Percentiles rank a stretch among this genome's conserved stretches.
Conservation (phyloP, 2,888 invertebrate genomes). For the Eilema griseolum region DNA sequence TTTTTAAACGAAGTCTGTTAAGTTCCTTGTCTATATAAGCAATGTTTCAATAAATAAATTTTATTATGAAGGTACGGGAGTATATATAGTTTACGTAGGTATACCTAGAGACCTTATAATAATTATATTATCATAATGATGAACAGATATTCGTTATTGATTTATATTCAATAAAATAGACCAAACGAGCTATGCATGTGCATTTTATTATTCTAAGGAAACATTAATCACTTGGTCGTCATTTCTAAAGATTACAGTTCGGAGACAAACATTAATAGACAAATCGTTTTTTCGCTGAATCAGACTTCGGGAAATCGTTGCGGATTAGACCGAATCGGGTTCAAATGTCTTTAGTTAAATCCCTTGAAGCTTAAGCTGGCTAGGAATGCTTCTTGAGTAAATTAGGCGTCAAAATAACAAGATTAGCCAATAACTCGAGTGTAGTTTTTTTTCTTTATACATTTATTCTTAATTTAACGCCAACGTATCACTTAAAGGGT, state of each 20-base stretch:
- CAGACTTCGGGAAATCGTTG: background rate
- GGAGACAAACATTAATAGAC: slow-evolving; percentile 19
- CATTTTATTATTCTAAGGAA: slow-evolving; percentile 24
- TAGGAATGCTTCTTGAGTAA: background rate
- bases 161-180: slow-evolving; percentile 22
- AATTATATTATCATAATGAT: background rate
- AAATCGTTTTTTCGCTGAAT: slow-evolving; percentile 21
- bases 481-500: too few relatives aligned
- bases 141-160: slow-evolving; percentile 10
- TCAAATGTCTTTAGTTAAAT: background rate
- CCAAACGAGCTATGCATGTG: background rate
- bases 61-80: too few relatives aligned
- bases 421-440: too few relatives aligned
- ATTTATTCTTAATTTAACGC: too few relatives aligned
- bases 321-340: slow-evolving; percentile 5
- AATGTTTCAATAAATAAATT: too few relatives aligned
- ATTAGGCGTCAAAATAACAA: too few relatives aligned
- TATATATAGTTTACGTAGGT: too few relatives aligned
- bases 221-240: slow-evolving; percentile 21
- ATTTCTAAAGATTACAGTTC: slow-evolving; percentile 14
- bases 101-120: background rate
- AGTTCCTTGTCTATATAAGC: background rate
- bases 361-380: background rate
- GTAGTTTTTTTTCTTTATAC: too few relatives aligned
- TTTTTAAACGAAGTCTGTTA: background rate